Base-by-base conservation (phyloP, 2,113 vertebrate species). In the Microtus montanus region DNA sequence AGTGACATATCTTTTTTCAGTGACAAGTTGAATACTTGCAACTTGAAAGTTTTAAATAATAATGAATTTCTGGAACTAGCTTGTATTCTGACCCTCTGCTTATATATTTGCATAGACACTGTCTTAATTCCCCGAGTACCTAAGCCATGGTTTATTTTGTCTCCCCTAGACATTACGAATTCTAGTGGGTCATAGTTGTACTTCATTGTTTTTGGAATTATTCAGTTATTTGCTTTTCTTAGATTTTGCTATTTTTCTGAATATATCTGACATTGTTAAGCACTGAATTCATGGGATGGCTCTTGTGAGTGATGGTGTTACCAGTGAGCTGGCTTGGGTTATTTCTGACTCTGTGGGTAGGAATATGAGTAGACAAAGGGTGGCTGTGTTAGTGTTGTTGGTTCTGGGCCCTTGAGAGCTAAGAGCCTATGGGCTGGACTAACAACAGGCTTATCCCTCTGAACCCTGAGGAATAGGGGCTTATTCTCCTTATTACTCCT, bases 121-220 rank as follows among this genome's bases (percentile, higher is more conserved):
- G 19, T 38, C 28, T 63, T 38, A 13, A 35, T 52, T 93, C 44
- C 73, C 78, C 35, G 75, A 30, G 7, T 90, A 14, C 1, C 0
- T 22, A 47, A 22, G 33, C 35, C 38, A 91, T 7, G 12, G 10
- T 87, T 91, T 79, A 44, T 86, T 89, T 91, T 79, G 38, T 95
- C n/a, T 92, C 14, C 8, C 10, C 1, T 28, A 87, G 78, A 95
- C 87, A 70, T 3, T 4, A 80, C 26, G 52, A 24, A 22, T 58
- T 8, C 2, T 28, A 66, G 86, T 44, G 71, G 90, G 64, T 84
- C 66, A 38, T 52, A 28, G 52, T 86, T 82, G 26, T 33, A 15
- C 24, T 84, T 93, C 24, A 86, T 11, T 41, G 66, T 38, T 90
- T 94, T 90, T 58, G 71, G n/a, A 87, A 44, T 93, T 92, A 33